Base-by-base conservation (phyloP, 2,113 vertebrate species). In the Boleophthalmus pectinirostris region DNA sequence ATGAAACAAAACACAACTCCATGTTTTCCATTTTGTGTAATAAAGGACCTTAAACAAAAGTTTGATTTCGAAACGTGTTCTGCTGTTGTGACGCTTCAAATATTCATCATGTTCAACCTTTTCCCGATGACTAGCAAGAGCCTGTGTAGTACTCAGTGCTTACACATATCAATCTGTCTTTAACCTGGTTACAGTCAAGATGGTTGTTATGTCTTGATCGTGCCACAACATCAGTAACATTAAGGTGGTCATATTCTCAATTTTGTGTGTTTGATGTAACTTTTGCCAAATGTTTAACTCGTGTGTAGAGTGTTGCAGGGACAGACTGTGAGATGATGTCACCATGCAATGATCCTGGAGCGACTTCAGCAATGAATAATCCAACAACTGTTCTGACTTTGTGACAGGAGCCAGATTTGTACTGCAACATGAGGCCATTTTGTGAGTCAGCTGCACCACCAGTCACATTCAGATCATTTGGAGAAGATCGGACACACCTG, bases 301-400 rank as follows among this genome's bases (percentile, higher is more conserved):
- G 45, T 70, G 69, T 65, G 24, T 20, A 65, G 33, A 72, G 3
- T 10, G 38, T 38, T 53, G 21, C 14, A 46, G 70, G 70, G 63
- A 68, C 63, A 57, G 60, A 33, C 43, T 33, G 43, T 46, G 18
- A 1, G 54, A 66, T 67, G 66, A 72, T 66, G 58, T 78, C 64
- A 78, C 24, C 65, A 3, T 14, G 45, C 75, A 60, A 72, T 47
- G 24, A 79, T 46, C 23, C 46, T 70, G 66, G 61, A 64, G 53
- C 38, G 0, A 46, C 69, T 72, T 64, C 1, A 11, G 60, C 70
- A 35, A 25, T 76, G 82, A 83, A 80, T 77, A 80, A 78, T 81
- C 49, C 29, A 69, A 69, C 65, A 78, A 69, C 46, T 78, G 72
- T 64, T 75, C 29, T 56, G 33, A 47, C 47, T 46, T 12, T 49